Percentiles rank a stretch among this genome's conserved stretches.
Evolutionary conservation across 2,888 invertebrate genomes (phyloP).

Genomic region (Volucella inflata): DNA sequence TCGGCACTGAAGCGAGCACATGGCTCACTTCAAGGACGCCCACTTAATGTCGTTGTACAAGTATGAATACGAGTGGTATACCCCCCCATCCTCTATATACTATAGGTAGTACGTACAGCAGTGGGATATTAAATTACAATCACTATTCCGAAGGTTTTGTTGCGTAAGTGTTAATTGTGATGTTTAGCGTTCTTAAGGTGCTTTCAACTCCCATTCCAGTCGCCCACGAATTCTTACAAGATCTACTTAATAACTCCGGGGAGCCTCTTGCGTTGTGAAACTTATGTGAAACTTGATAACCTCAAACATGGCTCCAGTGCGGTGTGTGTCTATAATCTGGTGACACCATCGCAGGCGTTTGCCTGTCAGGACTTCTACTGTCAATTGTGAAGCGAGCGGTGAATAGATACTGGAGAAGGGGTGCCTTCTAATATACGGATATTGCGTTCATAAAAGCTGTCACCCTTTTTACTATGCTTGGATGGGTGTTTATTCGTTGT

Average conservation of each 20-base stretch:
- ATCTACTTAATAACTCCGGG: conserved; percentile 39
- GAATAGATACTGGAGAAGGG: not conserved
- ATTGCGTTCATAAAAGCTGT: conserved; percentile 44
- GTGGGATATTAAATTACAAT: conserved; percentile 71
- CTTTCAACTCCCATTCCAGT: not conserved
- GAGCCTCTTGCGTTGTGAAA: conserved; percentile 21
- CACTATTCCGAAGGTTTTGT: conserved; percentile 67
- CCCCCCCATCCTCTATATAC: too few relatives aligned
- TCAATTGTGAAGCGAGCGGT: conserved; percentile 42
- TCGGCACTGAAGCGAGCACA: conserved; percentile 3
- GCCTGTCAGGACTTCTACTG: conserved; percentile 10
- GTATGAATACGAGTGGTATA: too few relatives aligned
- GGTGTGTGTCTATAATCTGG: conserved; percentile 43
- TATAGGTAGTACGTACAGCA: not conserved
- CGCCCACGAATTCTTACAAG: not conserved
- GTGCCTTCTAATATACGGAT: not conserved
- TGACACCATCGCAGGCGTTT: conserved; percentile 7
- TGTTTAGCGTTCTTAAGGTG: conserved; percentile 33
- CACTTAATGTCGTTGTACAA: conserved; percentile 29
- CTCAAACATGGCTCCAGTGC: conserved; percentile 56
- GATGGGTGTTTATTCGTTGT: not conserved
- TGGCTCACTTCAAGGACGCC: conserved; percentile 40
- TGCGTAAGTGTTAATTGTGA: conserved; percentile 72
- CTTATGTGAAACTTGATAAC: conserved; percentile 64
- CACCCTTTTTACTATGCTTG: conserved; percentile 24